phyloP scores from a whole-genome alignment of 2,888 invertebrate genomes.

The Pilophorus perplexus region DNA sequence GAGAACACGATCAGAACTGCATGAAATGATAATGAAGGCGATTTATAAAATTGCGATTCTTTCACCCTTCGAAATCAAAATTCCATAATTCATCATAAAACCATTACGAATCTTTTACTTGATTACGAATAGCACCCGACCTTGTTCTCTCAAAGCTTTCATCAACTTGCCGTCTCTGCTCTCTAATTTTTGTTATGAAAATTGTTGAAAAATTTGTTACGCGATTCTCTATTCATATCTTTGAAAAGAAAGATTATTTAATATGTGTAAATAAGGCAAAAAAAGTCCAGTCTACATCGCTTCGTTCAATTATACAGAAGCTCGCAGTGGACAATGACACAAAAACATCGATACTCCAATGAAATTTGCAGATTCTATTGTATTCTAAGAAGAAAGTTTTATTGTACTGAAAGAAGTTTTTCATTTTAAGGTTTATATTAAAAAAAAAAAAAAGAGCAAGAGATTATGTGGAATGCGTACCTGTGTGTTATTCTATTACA shows the following conservation, averaged over 20 bases:
- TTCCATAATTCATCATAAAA: too few species aligned
- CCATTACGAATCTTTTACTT: too few species aligned
- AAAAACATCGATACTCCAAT: conserved; percentile 13
- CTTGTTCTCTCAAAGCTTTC: too few species aligned
- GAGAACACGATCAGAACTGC: too few species aligned
- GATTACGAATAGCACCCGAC: too few species aligned
- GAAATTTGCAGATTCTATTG: conserved; percentile 8
- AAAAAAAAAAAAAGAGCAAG: neutral
- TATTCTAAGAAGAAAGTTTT: too few species aligned
- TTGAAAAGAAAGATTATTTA: neutral
- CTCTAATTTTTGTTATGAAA: conserved; percentile 12
- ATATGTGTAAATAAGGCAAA: neutral
- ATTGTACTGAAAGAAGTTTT: neutral
- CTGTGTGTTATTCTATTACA: conserved; percentile 35
- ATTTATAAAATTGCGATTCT: too few species aligned
- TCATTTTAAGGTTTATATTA: conserved; percentile 1
- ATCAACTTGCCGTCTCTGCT: too few species aligned
- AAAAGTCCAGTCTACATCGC: neutral
- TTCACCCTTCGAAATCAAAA: too few species aligned
- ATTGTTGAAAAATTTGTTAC: conserved; percentile 21
- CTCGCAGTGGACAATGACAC: conserved; percentile 1
- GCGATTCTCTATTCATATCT: conserved; percentile 17
- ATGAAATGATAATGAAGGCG: too few species aligned
- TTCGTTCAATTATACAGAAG: too few species aligned
- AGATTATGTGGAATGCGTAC: conserved; percentile 27